Conservation (phyloP, 2,888 invertebrate species). For the Oscheius sp. region DNA sequence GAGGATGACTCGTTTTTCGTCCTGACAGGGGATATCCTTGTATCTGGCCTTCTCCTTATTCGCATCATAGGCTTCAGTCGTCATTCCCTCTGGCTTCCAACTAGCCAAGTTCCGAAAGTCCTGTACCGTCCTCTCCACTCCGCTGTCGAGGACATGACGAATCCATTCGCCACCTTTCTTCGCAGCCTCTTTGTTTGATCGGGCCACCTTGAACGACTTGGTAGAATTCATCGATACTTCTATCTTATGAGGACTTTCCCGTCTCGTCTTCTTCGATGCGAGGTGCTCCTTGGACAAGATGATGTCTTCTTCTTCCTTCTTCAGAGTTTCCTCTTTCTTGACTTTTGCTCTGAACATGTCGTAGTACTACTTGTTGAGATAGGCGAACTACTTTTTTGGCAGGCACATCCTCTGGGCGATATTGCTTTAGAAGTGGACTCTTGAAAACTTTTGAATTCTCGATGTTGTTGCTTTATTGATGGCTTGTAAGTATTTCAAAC, state of each 20-base stretch:
- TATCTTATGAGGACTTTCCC: background rate
- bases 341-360: background rate
- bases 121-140: conserved; percentile 48
- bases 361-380: no score
- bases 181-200: background rate
- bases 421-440: no score
- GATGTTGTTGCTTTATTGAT: background rate
- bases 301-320: background rate
- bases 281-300: no score
- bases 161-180: conserved; percentile 51
- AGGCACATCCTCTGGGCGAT: no score
- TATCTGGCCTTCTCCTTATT: conserved; percentile 57
- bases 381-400: no score
- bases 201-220: conserved; percentile 17
- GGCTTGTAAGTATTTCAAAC: background rate
- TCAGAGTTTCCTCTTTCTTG: background rate
- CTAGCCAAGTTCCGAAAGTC: conserved; percentile 59
- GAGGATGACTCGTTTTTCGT: conserved; percentile 51
- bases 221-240: conserved; percentile 15
- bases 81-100: conserved; percentile 59
- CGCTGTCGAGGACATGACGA: conserved; percentile 48
- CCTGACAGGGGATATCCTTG: conserved; percentile 59
- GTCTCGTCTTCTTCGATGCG: background rate
- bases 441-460: background rate
- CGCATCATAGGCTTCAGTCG: conserved; percentile 46